Evolutionary conservation across 2,113 vertebrate species (phyloP), one percentile per base, ranked within the genome.

Genomic region (Tenrec ecaudatus): DNA sequence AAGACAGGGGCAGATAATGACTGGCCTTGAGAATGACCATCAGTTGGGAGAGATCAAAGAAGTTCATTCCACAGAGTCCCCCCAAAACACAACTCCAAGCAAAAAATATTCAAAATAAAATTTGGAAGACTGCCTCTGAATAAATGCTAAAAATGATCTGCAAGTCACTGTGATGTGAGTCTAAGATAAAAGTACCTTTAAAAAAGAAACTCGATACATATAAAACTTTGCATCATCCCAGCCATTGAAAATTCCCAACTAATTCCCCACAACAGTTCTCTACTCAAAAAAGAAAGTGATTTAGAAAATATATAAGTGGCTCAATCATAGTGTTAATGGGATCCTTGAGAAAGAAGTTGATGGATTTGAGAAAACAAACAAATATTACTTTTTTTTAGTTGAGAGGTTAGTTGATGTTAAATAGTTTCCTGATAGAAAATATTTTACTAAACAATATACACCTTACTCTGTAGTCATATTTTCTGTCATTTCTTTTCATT

Each of bases 401-500:
- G 19, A n/a, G 25, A 88, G 38, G 69, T 84, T 82, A 76, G 47
- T 82, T 80, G 73, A 68, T 89, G 71, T 71, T 93, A 79, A 83
- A 69, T 86, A 76, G 78, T 80, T 82, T 62, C 68, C 90, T 90
- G 16, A 75, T 1, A 84, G 19, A n/a, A 66, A 89, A 81, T 1
- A 81, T 62, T 81, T 91, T 93, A 58, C 31, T 71, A 84, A 85
- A 8, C 47, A 66, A 36, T 7, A 76, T 27, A 84, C 12, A 33
- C 7, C 8, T 38, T 94, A 33, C n/a, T 38, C 47, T 82, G 17
- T 71, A 76, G 15, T 84, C 88, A 19, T 7, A 62, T 78, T 82
- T 96, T 80, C 22, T 89, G 19, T 88, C 87, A 57, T 47, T 87
- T 82, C 15, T 40, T 69, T 91, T 83, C 73, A 57, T 47, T 86